Evolutionary conservation across 2,888 invertebrate genomes (phyloP), one percentile per base, ranked within the genome.

Genomic region (Pyrrhia umbra): DNA sequence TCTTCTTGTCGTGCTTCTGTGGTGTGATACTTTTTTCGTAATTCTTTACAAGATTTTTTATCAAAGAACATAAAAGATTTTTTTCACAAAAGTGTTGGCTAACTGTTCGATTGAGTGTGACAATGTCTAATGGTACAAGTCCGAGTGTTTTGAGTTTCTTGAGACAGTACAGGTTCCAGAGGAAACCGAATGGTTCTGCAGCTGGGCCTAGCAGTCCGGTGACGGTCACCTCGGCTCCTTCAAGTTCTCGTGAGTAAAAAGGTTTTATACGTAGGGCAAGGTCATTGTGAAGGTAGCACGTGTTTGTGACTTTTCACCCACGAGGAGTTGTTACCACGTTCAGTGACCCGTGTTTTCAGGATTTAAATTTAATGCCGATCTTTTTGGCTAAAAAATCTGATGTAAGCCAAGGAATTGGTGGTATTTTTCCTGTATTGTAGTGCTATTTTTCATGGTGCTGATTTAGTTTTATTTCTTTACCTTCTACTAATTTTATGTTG

Each of bases 141-240:
- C 95, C 96, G 51, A 96, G 95, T 87, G 92, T 96, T 80, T 90
- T 96, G 85, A 96, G 95, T 88, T 95, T 96, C 90, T 92, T 97
- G 78, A 95, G 96, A 82, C 96, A 96, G 86, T 97, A 96, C 87
- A 95, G 97, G 84, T 96, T 96, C 89, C 96, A 96, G 88, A 96
- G 96, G 88, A 96, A 96, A 92, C 93, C 93, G 50, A 92, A 86
- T 81, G 91, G 74, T 68, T 74, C 88, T 81, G 85, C 15, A 15
- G 15, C 87, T 85, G 90, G 90, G 64, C 77, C 88, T 55, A 89
- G 90, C 77, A 88, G 86, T 78, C 85, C 89, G 70, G 86, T 91
- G 63, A 90, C 89, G 49, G 87, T 92, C 61, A 88, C 89, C 61
- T 84, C 92, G 56, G 80, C 90, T 60, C 80, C 93, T 56, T 90